These are phyloP conservation scores for Chionis minor DNA, from an alignment of 2,113 vertebrate genomes.

Conservation along the genomic window DNA sequence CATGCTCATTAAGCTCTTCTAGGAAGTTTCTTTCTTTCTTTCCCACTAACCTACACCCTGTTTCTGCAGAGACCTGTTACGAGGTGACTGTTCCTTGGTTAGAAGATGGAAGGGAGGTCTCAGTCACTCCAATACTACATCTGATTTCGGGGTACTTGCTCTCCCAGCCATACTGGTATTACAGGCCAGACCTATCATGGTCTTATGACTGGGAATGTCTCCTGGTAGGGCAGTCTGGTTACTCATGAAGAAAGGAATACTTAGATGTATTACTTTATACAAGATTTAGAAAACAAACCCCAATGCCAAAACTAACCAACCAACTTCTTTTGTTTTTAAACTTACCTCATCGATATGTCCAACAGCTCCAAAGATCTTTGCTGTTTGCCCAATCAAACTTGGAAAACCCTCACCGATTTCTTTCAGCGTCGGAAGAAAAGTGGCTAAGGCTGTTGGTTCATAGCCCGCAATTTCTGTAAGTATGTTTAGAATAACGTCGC, in stretches of 20 bases:
- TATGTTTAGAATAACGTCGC: slow-evolving; percentile 79
- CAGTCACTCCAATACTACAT: too few relatives aligned
- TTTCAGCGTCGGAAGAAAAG: slow-evolving; percentile 81
- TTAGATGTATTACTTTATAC: background rate
- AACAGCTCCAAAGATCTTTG: slow-evolving; percentile 89
- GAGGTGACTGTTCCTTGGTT: background rate
- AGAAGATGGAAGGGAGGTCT: background rate
- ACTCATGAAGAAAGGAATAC: rapidly evolving
- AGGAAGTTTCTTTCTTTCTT: background rate
- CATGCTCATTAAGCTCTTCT: background rate
- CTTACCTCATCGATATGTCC: slow-evolving; percentile 85
- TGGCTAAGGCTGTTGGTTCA: slow-evolving; percentile 79
- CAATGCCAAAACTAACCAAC: background rate
- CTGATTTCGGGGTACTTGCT: background rate
- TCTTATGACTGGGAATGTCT: background rate
- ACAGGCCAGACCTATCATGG: rapidly evolving
- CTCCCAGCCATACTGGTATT: background rate
- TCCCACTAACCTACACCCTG: background rate
- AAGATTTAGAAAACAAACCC: background rate
- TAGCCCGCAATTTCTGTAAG: slow-evolving; percentile 83
- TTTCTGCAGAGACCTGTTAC: background rate
- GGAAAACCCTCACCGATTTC: slow-evolving; percentile 79
- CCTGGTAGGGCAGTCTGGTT: background rate
- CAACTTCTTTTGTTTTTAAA: background rate
- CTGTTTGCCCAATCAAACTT: slow-evolving; percentile 82